Evolutionary conservation across 1,140 invertebrate species (phyloP), one percentile per base, ranked within the genome.

Genomic region (Leptestheria dahalacensis): DNA sequence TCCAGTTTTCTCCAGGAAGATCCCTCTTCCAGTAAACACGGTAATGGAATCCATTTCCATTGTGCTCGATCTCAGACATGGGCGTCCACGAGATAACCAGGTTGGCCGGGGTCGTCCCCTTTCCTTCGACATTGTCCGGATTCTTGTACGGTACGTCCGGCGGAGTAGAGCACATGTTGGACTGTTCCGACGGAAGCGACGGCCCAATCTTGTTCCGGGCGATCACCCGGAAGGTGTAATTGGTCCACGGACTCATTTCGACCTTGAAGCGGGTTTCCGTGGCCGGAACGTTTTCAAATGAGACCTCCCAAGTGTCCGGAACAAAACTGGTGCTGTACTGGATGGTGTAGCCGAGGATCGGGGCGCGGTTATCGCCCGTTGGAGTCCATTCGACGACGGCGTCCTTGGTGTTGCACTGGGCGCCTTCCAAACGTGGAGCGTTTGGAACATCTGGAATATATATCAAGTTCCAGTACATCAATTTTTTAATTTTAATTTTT

Each of bases 61-160:
- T 95, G 71, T 98, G 95, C 64, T 97, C 91, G 66, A 97, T 91
- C 73, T 91, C 82, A 0, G 91, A 85, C 92, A 99, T 96, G 57
- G 84, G 82, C 41, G 90, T 93, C 94, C 95, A 99, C 3, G 82
- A 80, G 66, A 99, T 95, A 23, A 96, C 83, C 50, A 99, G 77
- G 73, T 97, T 96, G 63, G 82, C 83, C 1, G 90, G 89, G 50
- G 82, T 79, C 2, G 84, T 85, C 61, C 94, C 94, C 68, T 86
- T 82, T 2, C 92, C 93, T 64, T 85, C 78, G 0, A 99, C 92
- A 70, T 96, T 93, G 60, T 89, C 85, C 0, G 96, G 96, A 76
- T 99, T 98, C 73, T 89, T 91, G 65, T 81, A 82, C 0, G 96
- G 96, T 58, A 92, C 84, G 70, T 88, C 87, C 2, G 88, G 81